Base-by-base conservation (phyloP, 2,888 invertebrate species). In the Mesopsocus fuscifrons region DNA sequence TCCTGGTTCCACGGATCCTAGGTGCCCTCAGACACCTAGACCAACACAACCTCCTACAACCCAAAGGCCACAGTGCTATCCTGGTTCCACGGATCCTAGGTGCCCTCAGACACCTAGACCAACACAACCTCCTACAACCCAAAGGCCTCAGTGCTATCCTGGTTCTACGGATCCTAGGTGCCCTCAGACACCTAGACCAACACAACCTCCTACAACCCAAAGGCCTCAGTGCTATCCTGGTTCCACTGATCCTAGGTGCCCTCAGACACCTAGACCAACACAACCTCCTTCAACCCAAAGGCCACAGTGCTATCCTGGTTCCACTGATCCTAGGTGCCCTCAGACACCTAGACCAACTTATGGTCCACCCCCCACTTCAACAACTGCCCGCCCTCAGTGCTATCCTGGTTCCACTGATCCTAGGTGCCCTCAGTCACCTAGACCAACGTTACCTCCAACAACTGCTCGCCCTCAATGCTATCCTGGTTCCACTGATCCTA, bases 351-450 rank as follows among this genome's bases (percentile, higher is more conserved):
- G 33, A 40, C 43, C 48, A 43, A 22, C 46, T 17, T 45, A 43
- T 34, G 49, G 49, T 41, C 46, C 20, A 9, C 17, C n/a, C 21
- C 44, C 46, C 26, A 42, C 35, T 44, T 48, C 47, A 45, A 49
- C 46, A 13, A 47, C 47, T 16, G 30, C 38, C 4, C 42, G 42
- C 40, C 41, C 44, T 16, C 41, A 34, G 3, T 52, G 50, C 18
- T 57, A 55, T 38, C 57, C 53, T n/a, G 55, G 57, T 20, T 54
- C 54, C 4, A 49, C 41, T 2, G 55, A 57, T 44, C 52, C 55
- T 3, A 46, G 52, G 40, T 55, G 56, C 44, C 54, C 55, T 4
- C 52, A 52, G 40, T 55, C 55, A 44, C 54, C 55, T 4, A 52
- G 52, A 2, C 49, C 46, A n/a, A 43, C 47, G 21, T 41, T 49